phyloP scores from a whole-genome alignment of 2,113 vertebrate genomes.

The Synchiropus splendidus region DNA sequence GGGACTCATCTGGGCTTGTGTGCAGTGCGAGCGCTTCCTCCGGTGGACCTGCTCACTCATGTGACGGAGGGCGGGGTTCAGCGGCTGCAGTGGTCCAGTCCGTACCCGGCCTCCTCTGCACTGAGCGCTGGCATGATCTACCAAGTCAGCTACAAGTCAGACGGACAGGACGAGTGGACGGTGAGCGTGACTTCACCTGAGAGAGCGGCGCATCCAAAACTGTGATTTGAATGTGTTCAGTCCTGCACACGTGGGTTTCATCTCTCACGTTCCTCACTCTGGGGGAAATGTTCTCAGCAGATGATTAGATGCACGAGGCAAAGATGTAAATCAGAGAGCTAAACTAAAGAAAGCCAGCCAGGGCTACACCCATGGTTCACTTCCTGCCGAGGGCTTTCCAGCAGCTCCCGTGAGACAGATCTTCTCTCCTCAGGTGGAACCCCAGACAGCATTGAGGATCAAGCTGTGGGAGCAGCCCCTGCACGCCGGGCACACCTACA shows the following conservation, averaged over 20 bases:
- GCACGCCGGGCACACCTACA: slow-evolving; percentile 29
- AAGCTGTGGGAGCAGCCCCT: slow-evolving; percentile 14
- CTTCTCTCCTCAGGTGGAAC: slow-evolving; percentile 20
- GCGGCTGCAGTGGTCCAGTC: slow-evolving; percentile 52
- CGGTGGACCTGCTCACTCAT: slow-evolving; percentile 15
- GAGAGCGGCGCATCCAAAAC: too few relatives aligned
- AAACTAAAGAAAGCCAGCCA: too few relatives aligned
- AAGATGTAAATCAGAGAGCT: too few relatives aligned
- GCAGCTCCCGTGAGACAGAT: too few relatives aligned
- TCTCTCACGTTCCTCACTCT: too few relatives aligned
- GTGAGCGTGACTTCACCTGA: slow-evolving; percentile 52
- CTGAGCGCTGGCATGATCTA: slow-evolving; percentile 44
- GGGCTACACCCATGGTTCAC: too few relatives aligned
- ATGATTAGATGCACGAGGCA: too few relatives aligned
- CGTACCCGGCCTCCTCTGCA: slow-evolving; percentile 43
- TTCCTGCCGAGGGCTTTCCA: too few relatives aligned
- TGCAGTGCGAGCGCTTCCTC: slow-evolving; percentile 50
- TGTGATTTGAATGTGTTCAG: too few relatives aligned
- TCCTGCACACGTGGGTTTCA: too few relatives aligned
- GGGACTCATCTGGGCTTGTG: neutral
- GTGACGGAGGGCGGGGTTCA: slow-evolving; percentile 6
- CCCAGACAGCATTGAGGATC: slow-evolving; percentile 14
- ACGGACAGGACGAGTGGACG: slow-evolving; percentile 47
- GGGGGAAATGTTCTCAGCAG: too few relatives aligned
- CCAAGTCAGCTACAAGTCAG: slow-evolving; percentile 53